Evolutionary conservation across 2,797 vertebrate genomes (phyloP).

Genomic region (Onychomys arenicola): DNA sequence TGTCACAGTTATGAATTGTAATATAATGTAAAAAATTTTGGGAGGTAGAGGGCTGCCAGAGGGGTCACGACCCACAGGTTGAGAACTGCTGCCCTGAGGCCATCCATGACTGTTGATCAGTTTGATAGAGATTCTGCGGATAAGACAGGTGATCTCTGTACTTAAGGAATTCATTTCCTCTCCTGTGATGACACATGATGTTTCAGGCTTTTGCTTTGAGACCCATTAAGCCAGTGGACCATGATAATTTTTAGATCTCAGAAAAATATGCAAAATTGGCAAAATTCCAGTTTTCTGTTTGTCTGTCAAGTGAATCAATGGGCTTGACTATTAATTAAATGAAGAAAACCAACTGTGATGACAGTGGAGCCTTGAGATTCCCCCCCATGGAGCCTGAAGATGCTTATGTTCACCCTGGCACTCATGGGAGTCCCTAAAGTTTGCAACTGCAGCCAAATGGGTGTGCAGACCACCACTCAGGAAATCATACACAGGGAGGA

Average conservation of each 20-base stretch:
- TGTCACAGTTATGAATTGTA: no score
- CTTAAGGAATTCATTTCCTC: not conserved
- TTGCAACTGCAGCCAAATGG: no score
- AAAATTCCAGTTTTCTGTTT: not conserved
- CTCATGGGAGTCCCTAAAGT: not conserved
- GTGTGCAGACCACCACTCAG: not conserved
- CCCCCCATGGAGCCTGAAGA: not conserved
- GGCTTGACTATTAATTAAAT: not conserved
- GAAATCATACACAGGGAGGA: not conserved
- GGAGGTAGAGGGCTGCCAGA: not conserved
- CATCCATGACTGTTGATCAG: not conserved
- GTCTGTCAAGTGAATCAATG: not conserved
- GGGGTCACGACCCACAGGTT: not conserved
- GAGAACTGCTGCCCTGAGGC: not conserved
- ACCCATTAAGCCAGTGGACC: not conserved
- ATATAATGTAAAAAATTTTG: not conserved
- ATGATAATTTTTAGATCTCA: not conserved
- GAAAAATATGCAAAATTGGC: not conserved
- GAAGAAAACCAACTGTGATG: not conserved
- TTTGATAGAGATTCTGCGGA: not conserved
- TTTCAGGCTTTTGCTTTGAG: constrained; percentile 42
- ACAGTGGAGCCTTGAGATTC: not conserved
- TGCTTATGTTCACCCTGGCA: accelerated
- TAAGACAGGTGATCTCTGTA: not conserved
- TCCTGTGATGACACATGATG: not conserved